Evolutionary conservation across 2,888 invertebrate genomes (phyloP).

Genomic region (Osmoderma eremita): DNA sequence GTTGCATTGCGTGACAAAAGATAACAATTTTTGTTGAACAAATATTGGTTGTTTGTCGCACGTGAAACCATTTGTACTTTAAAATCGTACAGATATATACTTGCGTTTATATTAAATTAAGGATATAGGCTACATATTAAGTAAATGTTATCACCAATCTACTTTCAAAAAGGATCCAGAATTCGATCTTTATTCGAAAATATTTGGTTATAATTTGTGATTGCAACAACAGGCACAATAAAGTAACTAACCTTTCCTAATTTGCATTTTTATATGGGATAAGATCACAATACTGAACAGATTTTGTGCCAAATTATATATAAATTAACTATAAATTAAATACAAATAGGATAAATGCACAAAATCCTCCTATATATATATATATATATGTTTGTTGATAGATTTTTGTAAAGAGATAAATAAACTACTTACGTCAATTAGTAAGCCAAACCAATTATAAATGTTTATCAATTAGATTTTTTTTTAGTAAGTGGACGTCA

Average conservation of each 20-base stretch:
- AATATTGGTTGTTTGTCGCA: slow-evolving; percentile 30
- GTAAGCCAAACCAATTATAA: too few relatives aligned
- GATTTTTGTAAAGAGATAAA: slow-evolving; percentile 41
- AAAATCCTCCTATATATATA: slow-evolving; percentile 48
- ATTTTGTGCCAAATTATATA: slow-evolving; percentile 52
- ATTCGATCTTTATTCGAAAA: slow-evolving; percentile 46
- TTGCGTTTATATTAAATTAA: slow-evolving; percentile 40
- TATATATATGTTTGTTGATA: slow-evolving; percentile 17
- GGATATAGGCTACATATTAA: slow-evolving; percentile 40
- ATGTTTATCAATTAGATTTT: too few relatives aligned
- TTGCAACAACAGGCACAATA: slow-evolving; percentile 61
- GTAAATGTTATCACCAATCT: slow-evolving; percentile 41
- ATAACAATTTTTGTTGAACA: slow-evolving; percentile 23
- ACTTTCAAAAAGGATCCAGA: slow-evolving; percentile 35
- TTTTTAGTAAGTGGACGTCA: too few relatives aligned
- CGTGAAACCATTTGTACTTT: slow-evolving; percentile 41
- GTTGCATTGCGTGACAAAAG: slow-evolving; percentile 53
- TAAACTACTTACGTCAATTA: slow-evolving; percentile 16
- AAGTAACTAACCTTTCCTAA: slow-evolving; percentile 58
- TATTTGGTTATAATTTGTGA: slow-evolving; percentile 56
- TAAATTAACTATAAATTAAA: slow-evolving; percentile 44
- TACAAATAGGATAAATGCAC: slow-evolving; percentile 49
- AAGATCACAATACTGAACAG: slow-evolving; percentile 59
- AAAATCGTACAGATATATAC: slow-evolving; percentile 39
- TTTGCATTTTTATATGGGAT: slow-evolving; percentile 38